These are phyloP conservation scores for Psix sp. DNA, from an alignment of 1,140 invertebrate genomes.

Conservation along the genomic window DNA sequence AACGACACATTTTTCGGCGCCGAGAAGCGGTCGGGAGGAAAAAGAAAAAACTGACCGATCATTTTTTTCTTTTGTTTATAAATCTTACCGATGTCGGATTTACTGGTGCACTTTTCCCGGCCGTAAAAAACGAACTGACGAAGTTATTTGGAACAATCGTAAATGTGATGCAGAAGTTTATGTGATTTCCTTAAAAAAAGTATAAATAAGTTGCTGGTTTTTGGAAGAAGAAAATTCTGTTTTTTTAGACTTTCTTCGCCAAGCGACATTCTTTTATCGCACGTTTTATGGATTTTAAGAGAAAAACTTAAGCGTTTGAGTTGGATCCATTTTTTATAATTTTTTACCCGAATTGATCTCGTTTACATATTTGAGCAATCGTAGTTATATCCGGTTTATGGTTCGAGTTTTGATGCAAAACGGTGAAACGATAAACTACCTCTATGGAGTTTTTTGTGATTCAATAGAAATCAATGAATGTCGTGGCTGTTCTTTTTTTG, in stretches of 20 bases:
- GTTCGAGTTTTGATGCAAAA: too few relatives aligned
- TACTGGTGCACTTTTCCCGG: slow-evolving; percentile 13
- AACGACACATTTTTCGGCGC: slow-evolving; percentile 25
- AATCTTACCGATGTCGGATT: slow-evolving; percentile 9
- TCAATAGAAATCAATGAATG: slow-evolving; percentile 22
- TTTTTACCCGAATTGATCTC: too few relatives aligned
- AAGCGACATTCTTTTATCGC: not conserved
- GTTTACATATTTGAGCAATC: too few relatives aligned
- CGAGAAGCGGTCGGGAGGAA: slow-evolving; percentile 6
- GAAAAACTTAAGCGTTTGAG: too few relatives aligned
- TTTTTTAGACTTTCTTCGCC: slow-evolving; percentile 3
- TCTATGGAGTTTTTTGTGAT: slow-evolving; percentile 5
- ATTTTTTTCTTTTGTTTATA: slow-evolving; percentile 11
- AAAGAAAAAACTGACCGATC: slow-evolving; percentile 28
- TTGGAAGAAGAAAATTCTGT: slow-evolving; percentile 12
- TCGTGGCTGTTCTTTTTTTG: slow-evolving; percentile 13
- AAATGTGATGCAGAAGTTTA: slow-evolving; percentile 23
- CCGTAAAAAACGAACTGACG: slow-evolving; percentile 29
- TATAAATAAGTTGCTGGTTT: slow-evolving; percentile 11
- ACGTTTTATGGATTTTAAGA: slow-evolving; percentile 8
- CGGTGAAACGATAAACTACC: too few relatives aligned
- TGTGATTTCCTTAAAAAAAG: slow-evolving; percentile 28
- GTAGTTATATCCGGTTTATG: too few relatives aligned
- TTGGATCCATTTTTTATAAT: too few relatives aligned
- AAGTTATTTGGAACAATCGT: slow-evolving; percentile 18